A percentile compares a stretch with the other conserved stretches of the same genome.
phyloP scores from a whole-genome alignment of 1,140 invertebrate genomes.

The Antheraea mylitta region DNA sequence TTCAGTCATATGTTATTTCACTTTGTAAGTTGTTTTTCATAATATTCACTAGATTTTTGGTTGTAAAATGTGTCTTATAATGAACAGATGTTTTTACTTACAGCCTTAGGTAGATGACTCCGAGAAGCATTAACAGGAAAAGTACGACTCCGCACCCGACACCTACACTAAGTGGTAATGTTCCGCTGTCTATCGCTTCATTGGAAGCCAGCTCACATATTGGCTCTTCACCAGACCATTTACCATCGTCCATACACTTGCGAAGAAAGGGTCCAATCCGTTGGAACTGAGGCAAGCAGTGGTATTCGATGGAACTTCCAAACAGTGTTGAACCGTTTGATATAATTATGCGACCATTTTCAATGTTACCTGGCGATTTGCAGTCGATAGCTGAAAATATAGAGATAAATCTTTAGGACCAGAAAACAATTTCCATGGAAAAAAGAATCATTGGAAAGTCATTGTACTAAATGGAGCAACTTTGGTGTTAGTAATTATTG shows the following conservation, averaged over 20 bases:
- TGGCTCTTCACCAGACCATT: conserved; percentile 91
- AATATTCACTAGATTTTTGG: no score
- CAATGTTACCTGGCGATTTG: conserved; percentile 86
- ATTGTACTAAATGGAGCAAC: no score
- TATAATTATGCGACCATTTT: conserved; percentile 92
- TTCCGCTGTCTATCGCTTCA: conserved; percentile 84
- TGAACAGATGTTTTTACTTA: conserved; percentile 79
- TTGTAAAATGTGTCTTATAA: no score
- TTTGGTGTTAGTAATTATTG: no score
- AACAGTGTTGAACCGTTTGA: conserved; percentile 91
- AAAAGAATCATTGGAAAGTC: no score
- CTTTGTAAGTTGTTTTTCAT: no score
- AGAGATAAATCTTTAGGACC: conserved; percentile 9
- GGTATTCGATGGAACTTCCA: conserved; percentile 91
- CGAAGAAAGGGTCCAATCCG: conserved; percentile 89
- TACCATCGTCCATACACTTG: conserved; percentile 89
- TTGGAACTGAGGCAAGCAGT: conserved; percentile 91
- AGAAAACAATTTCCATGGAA: background rate
- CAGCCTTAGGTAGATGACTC: conserved; percentile 87
- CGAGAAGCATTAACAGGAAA: conserved; percentile 86
- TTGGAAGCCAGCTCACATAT: conserved; percentile 82
- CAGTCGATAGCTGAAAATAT: conserved; percentile 88
- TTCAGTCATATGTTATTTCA: no score
- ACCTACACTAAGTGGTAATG: conserved; percentile 88
- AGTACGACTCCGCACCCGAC: conserved; percentile 88